Conservation (phyloP, 2,113 vertebrate genomes). For the Loxodonta africana region DNA sequence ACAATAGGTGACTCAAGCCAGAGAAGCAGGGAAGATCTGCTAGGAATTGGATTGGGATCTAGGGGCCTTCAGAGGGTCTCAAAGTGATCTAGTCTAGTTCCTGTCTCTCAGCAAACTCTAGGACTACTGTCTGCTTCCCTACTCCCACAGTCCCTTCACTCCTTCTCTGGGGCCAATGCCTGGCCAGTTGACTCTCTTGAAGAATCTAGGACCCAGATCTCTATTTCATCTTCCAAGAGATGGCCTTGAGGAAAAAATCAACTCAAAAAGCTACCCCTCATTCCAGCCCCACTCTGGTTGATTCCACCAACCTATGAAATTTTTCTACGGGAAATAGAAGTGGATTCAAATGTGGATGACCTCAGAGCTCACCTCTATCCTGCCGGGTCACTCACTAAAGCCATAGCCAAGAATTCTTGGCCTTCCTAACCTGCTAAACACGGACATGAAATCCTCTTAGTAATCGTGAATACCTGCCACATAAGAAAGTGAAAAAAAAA, state of each 20-base stretch:
- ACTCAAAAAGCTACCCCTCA: neutral
- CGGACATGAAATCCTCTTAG: neutral
- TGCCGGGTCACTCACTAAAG: neutral
- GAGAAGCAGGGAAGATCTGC: neutral
- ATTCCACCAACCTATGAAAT: neutral
- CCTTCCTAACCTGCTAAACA: neutral
- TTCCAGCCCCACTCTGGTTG: neutral
- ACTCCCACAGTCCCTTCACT: neutral
- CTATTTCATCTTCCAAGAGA: slow-evolving; percentile 43
- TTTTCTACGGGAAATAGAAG: neutral
- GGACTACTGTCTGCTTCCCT: neutral
- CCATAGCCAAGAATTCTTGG: neutral
- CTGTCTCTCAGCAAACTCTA: neutral
- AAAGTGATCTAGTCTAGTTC: neutral
- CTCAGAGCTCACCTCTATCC: neutral
- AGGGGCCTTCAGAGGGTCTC: neutral
- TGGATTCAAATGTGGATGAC: neutral
- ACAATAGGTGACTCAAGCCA: neutral
- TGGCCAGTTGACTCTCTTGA: neutral
- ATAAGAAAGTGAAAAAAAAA: slow-evolving; percentile 8
- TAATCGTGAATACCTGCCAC: neutral
- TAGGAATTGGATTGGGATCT: neutral
- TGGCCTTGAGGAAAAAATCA: neutral
- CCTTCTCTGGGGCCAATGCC: neutral
- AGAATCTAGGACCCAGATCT: neutral